Conservation (phyloP, 2,113 vertebrate species). For the Tragelaphus imberbis region DNA sequence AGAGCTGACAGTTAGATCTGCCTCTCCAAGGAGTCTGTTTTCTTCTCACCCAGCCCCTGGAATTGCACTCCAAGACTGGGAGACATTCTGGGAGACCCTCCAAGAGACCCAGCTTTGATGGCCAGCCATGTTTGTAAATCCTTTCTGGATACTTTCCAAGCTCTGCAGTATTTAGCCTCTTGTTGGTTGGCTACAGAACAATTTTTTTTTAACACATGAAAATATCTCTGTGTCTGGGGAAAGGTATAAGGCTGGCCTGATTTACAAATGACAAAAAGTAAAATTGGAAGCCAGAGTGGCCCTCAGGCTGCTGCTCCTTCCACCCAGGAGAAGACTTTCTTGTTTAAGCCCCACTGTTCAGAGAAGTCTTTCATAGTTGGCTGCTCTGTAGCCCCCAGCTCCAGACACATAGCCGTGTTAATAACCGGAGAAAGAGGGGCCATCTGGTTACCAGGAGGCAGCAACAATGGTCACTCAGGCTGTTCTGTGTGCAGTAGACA, state of each 20-base stretch:
- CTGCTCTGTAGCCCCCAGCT: too few species aligned
- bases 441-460: neutral
- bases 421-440: fast-evolving
- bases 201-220: neutral
- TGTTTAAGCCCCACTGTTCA: neutral
- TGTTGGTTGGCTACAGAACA: neutral
- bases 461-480: fast-evolving
- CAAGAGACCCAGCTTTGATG: neutral
- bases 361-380: neutral
- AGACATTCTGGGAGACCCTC: neutral
- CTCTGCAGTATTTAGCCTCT: neutral
- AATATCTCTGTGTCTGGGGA: neutral
- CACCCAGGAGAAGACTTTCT: neutral
- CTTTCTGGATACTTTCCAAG: neutral
- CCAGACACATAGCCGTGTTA: neutral
- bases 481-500: neutral
- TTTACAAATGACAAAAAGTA: neutral
- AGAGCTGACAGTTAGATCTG: neutral
- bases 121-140: neutral
- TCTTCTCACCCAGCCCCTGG: neutral
- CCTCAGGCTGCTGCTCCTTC: neutral
- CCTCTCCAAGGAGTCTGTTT: neutral
- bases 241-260: neutral
- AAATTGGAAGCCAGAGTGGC: neutral
- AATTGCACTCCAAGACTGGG: neutral